phyloP scores from a whole-genome alignment of 2,113 vertebrate genomes.

The Istiophorus platypterus region DNA sequence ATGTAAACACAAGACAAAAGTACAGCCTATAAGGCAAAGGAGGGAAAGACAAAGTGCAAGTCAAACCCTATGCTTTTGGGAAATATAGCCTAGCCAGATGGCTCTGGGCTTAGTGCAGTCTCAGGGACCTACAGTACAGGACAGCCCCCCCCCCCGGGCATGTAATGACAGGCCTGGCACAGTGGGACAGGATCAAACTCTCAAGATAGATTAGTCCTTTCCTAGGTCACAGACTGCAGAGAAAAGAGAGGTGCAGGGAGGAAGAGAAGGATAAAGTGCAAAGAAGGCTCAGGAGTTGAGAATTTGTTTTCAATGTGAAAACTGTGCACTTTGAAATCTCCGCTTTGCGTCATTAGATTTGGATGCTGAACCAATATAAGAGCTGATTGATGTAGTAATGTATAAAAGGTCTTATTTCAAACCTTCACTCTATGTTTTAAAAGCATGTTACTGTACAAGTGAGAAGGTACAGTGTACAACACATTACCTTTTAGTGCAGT shows the following conservation, averaged over 20 bases:
- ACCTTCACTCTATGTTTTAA: not conserved
- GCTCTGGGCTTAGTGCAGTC: constrained; percentile 26
- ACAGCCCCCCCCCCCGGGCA: constrained; percentile 29
- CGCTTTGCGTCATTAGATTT: not conserved
- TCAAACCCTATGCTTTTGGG: constrained; percentile 35
- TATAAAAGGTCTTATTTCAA: not conserved
- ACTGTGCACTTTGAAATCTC: not conserved
- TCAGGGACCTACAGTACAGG: constrained; percentile 30
- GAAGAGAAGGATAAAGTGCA: constrained; percentile 18
- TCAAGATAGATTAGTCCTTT: constrained; percentile 42
- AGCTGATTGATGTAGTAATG: not conserved
- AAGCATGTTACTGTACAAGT: not conserved
- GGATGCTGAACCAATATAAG: not conserved
- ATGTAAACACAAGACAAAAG: not conserved
- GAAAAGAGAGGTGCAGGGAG: not conserved
- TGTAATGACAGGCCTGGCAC: constrained; percentile 32
- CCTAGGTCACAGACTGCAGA: constrained; percentile 12
- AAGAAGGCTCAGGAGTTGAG: not conserved
- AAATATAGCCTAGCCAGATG: constrained; percentile 49
- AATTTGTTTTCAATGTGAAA: not conserved
- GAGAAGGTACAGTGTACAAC: not conserved
- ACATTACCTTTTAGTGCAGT: not conserved
- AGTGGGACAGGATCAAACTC: constrained; percentile 57
- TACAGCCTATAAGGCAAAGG: not conserved
- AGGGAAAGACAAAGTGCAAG: constrained; percentile 28